Base-by-base conservation (phyloP, 2,888 invertebrate species). In the Drosophila yooni region DNA sequence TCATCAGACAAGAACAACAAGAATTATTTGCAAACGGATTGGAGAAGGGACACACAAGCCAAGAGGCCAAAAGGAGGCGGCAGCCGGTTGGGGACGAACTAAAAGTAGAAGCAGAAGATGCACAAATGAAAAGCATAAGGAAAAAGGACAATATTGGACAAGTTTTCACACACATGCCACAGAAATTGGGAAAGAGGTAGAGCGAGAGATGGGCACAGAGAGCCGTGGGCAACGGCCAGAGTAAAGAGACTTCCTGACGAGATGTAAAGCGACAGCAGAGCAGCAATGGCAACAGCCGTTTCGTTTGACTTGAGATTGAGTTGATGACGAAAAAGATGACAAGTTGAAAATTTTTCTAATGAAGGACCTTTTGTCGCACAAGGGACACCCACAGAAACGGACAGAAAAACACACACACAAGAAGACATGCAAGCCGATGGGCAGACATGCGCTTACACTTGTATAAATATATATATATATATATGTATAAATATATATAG, bases 311-410 rank as follows among this genome's bases (percentile, higher is more conserved):
- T 89, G 89, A 87, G 79, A 87, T 89, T 87, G 84, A 88, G 89
- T 87, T 89, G 86, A 87, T 90, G 90, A 89, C 88, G 87, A 87
- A 87, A 90, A 87, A 89, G 89, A 90, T 90, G 90, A 90, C 89
- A 90, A 90, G 83, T 89, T 90, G 87, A 80, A 90, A 88, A 82
- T 90, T 89, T 88, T 88, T 87, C 83, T 90, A 90, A 90, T 89
- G 90, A 90, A 89, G 88, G 90, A 86, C 90, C 89, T 84, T 87
- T 84, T 79, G 69, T 53, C 73, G 76, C 76, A 83, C 83, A 89
- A 89, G 82, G 81, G 87, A 88, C 70, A 73, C 66, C 52, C 66
- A 70, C 61, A 56, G 60, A 46, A 46, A 15, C 8, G 25, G 46
- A 46, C 25, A 46, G 15, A 25, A 25, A 8, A 15, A 25, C 46